Evolutionary conservation across 2,113 vertebrate genomes (phyloP), one percentile per base, ranked within the genome.

Genomic region (Ranitomeya variabilis): DNA sequence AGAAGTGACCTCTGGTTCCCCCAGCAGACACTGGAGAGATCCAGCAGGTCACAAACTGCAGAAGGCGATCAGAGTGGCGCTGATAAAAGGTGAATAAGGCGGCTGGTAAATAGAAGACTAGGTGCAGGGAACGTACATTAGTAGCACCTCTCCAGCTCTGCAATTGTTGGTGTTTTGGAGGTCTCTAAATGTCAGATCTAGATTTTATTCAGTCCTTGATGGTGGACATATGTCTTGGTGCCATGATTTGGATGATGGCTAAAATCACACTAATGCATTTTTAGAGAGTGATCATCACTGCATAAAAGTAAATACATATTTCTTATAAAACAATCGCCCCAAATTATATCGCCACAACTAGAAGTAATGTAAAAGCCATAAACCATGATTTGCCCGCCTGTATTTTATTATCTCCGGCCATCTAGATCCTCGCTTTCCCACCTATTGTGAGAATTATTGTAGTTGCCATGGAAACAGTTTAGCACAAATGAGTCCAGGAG

Each of bases 381-480:
- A 31, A 14, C 69, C 6, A 37, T 37, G 26, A 73, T 37, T 15
- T 37, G 14, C 2, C 69, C 31, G 15, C 16, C 13, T 16, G 2
- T 26, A 31, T 26, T 73, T 26, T 37, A 73, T 37, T 16, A 8
- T 73, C 7, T 6, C 26, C 31, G 31, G 69, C 7, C 31, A 51
- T 16, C 15, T 8, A 74, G 71, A 74, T 10, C 15, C 71, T 19
- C 37, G 4, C 19, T 37, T 74, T 74, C 37, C 37, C 16, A 74
- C 73, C n/a, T 80, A 80, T 80, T 80, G 78, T 23, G 14, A 80
- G 78, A 23, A 83, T 31, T n/a, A 54, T 51, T 37, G 81, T 66
- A 31, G 66, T 74, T 59, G 51, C 77, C 81, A 66, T 57, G 73
- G 82, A 89, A 89, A 84, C 87, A 26, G 15, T 67, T 21, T 57